Conservation (phyloP, 2,888 invertebrate species). For the Volucella inanis region DNA sequence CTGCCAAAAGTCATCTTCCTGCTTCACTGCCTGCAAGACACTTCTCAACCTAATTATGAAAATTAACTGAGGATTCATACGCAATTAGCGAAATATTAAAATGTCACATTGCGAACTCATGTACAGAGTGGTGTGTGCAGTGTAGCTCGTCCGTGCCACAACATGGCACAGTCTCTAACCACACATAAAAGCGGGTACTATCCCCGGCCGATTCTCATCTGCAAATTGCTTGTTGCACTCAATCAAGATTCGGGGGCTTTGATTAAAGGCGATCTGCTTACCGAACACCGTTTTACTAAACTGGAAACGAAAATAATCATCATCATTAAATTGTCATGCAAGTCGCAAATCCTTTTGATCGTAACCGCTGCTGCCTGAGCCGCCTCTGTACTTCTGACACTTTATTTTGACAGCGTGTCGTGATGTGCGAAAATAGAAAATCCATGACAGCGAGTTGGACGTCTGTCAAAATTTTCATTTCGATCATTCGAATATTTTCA, state of each 20-base stretch:
- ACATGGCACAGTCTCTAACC: constrained; percentile 36
- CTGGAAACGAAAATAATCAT: constrained; percentile 72
- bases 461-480: constrained; percentile 39
- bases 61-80: constrained; percentile 74
- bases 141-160: constrained; percentile 47
- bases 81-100: constrained; percentile 74
- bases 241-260: constrained; percentile 75
- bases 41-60: constrained; percentile 71
- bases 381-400: constrained; percentile 61
- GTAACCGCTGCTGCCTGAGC: constrained; percentile 49
- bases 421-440: constrained; percentile 53
- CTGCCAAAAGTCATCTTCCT: constrained; percentile 7
- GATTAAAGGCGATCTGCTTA: constrained; percentile 63
- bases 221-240: constrained; percentile 74
- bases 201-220: constrained; percentile 39
- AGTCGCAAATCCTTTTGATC: constrained; percentile 73
- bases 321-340: constrained; percentile 75
- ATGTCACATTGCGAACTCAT: constrained; percentile 67
- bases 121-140: constrained; percentile 30
- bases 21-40: constrained; percentile 13
- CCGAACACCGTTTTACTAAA: constrained; percentile 64
- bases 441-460: constrained; percentile 40
- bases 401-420: constrained; percentile 55
- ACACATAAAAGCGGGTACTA: constrained; percentile 11
- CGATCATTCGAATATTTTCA: not conserved